phyloP scores from a whole-genome alignment of 2,797 vertebrate species.

The Myotis vivesi region DNA sequence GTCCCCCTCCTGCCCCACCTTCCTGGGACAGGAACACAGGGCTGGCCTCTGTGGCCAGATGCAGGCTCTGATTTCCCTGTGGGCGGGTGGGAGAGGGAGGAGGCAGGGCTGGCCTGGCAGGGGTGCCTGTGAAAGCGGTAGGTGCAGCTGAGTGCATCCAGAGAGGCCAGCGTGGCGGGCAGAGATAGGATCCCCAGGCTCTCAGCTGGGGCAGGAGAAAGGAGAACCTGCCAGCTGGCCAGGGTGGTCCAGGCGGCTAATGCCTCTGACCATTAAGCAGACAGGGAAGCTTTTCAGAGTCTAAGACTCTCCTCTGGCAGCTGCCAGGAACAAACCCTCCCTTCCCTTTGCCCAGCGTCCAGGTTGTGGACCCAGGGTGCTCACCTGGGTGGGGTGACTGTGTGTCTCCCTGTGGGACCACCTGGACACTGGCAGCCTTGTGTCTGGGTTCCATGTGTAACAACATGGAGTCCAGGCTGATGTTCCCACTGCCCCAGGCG shows the following conservation, averaged over 20 bases:
- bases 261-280: neutral
- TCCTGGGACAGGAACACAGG: slow-evolving; percentile 59
- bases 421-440: neutral
- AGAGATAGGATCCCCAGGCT: neutral
- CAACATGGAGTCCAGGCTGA: neutral
- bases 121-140: neutral
- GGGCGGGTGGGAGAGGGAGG: neutral
- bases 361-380: neutral
- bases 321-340: slow-evolving; percentile 14
- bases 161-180: neutral
- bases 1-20: neutral
- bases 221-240: neutral
- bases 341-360: neutral
- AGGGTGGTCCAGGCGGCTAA: neutral
- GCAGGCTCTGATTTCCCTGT: neutral
- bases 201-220: neutral
- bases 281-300: neutral
- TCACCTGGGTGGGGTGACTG: neutral
- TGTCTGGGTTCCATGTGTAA: neutral
- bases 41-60: neutral
- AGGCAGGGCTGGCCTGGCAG: neutral
- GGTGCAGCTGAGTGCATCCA: neutral
- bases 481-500: rapidly evolving
- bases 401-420: neutral
- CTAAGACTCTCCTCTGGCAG: neutral